Base-by-base conservation (phyloP, 2,113 vertebrate genomes). In the Amphiprion percula region DNA sequence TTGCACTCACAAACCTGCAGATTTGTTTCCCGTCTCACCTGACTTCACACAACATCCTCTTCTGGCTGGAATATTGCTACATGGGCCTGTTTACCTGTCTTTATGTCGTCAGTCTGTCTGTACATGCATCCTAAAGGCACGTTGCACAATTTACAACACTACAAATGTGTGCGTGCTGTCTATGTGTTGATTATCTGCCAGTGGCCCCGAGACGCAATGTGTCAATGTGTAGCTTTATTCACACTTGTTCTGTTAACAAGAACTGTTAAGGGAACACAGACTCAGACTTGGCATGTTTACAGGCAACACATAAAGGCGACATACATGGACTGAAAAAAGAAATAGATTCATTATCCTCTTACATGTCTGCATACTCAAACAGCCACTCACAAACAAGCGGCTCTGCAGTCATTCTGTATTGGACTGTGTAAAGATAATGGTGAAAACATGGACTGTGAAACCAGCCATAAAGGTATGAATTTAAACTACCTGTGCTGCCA, bases 151-250 rank as follows among this genome's bases (percentile, higher is more conserved):
- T 37, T 37, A 37, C 33, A 37, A 10, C 33, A 44, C 14, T 44
- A 15, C 19, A 52, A 52, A 8, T 55, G 54, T 24, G 52, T 68
- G 54, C 24, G 12, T 56, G 37, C 23, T 53, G 39, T 59, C 44
- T 54, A 17, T 33, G 19, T 70, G 30, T 16, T 56, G n/a, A 30
- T 60, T 47, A 8, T 80, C 33, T 62, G 30, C 33, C 50, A 65
- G 39, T 26, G 16, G 60, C 80, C 65, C 68, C 66, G 30, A 46
- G 68, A 59, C 46, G 52, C 49, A 56, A 21, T 7, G 30, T 67
- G 72, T 74, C 39, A 56, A 61, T 37, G 33, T 56, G 65, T 5
- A 52, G 46, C 41, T 79, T 10, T 23, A 76, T 79, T 61, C 67
- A 71, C 37, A 77, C 6, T 61, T 39, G 52, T 69, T 60, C n/a